Evolutionary conservation across 2,888 invertebrate genomes (phyloP).

Genomic region (Agriotes lineatus): DNA sequence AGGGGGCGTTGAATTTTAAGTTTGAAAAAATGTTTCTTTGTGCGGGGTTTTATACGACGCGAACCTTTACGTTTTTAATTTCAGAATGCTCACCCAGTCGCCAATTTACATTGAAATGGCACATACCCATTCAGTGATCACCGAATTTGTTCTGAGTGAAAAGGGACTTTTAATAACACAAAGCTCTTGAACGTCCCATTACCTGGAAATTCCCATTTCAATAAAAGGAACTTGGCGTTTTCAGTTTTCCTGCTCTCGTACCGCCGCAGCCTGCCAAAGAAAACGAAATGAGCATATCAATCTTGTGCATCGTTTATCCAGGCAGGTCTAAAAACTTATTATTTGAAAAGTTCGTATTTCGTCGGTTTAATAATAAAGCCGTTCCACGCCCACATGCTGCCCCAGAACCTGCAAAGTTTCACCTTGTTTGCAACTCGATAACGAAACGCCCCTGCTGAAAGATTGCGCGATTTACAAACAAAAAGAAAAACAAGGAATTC

Average conservation of each 20-base stretch:
- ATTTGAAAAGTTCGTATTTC: conserved; percentile 33
- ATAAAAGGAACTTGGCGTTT: neutral
- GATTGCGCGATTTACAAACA: conserved; percentile 13
- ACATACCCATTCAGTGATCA: no score
- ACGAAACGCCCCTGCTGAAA: conserved; percentile 21
- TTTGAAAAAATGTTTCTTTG: no score
- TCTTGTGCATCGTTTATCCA: conserved; percentile 14
- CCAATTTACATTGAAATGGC: no score
- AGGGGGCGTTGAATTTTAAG: no score
- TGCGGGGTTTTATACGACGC: no score
- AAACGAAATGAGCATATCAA: conserved; percentile 14
- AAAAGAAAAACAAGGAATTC: neutral
- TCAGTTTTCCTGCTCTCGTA: neutral
- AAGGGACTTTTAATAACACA: no score
- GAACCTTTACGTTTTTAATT: no score
- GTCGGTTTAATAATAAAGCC: conserved; percentile 29
- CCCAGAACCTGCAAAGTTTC: conserved; percentile 20
- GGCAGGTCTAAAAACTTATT: conserved; percentile 25
- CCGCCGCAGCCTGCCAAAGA: neutral
- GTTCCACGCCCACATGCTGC: conserved; percentile 30
- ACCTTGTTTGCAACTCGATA: conserved; percentile 21
- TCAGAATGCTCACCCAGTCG: no score
- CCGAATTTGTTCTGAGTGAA: no score
- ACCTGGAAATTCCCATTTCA: neutral
- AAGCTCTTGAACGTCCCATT: no score